Evolutionary conservation across 2,888 invertebrate species (phyloP), one percentile per base, ranked within the genome.

Genomic region (Pammene fasciana): DNA sequence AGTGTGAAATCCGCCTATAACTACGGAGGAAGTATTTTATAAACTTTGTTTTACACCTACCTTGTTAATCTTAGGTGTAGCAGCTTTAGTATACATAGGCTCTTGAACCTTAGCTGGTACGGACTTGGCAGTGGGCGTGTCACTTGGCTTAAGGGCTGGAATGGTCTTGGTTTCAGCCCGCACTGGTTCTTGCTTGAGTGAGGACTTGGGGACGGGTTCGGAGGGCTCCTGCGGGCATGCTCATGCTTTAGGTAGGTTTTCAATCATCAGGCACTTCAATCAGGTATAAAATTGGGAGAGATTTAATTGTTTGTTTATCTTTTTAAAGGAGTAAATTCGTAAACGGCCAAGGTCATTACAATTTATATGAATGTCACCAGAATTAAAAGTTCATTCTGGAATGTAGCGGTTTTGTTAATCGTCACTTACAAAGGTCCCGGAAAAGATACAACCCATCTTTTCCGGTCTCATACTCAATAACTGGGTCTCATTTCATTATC

Each of bases 81-180:
- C 88, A 48, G 90, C 88, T 72, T 90, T 91, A 0, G 89, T 85
- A 57, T 91, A 90, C 86, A 90, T 84, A 0, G 92, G 87, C 60
- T 92, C 92, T 50, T 90, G 90, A 0, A 89, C 72, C 72, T 89
- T 91, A 1, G 90, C 85, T 0, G 91, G 90, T 13, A 87, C 78
- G 0, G 91, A 89, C 65, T 89, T 90, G 13, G 75, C 86, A 0
- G 85, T 79, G 0, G 86, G 79, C 0, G 86, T 84, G 46, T 90
- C 91, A 11, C 79, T 84, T 0, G 84, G 72, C 70, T 88, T 92
- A 70, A 90, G 71, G 0, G 87, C 88, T 55, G 88, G 83, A 67
- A 88, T 83, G 0, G 88, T 87, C 73, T 91, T 92, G 0, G 87
- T 73, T 78, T 91, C 92, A 1, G 89, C 86, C 74, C 87, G 88